Conservation (phyloP, 1,140 invertebrate species). For the Lamellibrachia luymesi region DNA sequence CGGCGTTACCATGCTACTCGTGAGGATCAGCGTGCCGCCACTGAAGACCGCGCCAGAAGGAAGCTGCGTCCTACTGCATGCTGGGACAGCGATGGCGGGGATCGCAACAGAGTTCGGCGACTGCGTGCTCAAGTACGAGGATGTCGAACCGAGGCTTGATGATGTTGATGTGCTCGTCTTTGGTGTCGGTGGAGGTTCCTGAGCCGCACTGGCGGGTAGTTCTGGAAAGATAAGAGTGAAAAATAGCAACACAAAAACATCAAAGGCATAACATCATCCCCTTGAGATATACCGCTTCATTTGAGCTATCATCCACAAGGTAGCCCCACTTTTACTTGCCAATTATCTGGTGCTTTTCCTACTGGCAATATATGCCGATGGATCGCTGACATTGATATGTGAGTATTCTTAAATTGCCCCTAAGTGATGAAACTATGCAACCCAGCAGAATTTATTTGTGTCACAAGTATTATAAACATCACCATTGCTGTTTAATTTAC, state of each 20-base stretch:
- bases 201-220: constrained; percentile 80
- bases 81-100: background rate
- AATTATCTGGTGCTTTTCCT: background rate
- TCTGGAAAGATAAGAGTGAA: constrained; percentile 60
- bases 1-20: constrained; percentile 44
- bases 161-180: constrained; percentile 56
- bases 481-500: no score
- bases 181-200: constrained; percentile 68
- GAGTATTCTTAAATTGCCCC: no score
- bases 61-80: constrained; percentile 27
- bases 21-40: constrained; percentile 45
- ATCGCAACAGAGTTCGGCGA: background rate
- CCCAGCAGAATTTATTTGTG: no score
- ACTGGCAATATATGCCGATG: no score
- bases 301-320: background rate
- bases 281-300: background rate
- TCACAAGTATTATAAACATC: no score
- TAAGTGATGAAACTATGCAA: no score
- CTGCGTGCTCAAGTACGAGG: background rate
- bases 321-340: background rate
- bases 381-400: no score
- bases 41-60: constrained; percentile 50
- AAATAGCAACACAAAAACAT: background rate
- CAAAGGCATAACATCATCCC: background rate
- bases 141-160: constrained; percentile 30